These are phyloP conservation scores for Enhydra lutris DNA, from an alignment of 2,113 vertebrate species.

Conservation along the genomic window DNA sequence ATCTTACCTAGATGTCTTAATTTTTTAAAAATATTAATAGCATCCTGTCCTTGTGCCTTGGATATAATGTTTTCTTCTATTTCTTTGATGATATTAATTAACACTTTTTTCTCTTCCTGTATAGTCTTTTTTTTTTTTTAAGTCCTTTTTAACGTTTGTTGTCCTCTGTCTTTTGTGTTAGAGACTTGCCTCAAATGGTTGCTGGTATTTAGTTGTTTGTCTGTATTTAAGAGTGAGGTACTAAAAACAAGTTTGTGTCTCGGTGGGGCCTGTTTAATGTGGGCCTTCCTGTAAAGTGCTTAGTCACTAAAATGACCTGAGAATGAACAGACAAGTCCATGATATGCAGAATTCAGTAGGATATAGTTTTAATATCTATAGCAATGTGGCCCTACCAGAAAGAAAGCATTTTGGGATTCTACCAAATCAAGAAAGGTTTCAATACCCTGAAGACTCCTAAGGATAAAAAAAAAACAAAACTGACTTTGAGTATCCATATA, in stretches of 20 bases:
- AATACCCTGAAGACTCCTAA: neutral
- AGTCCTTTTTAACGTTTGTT: neutral
- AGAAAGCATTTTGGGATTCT: neutral
- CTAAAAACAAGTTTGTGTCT: neutral
- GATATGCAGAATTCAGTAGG: neutral
- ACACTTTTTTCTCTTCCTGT: neutral
- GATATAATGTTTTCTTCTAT: neutral
- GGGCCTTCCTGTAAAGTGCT: neutral
- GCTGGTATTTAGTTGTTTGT: neutral
- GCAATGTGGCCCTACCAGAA: neutral
- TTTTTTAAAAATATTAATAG: neutral
- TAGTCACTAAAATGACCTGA: neutral
- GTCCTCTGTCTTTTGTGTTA: neutral
- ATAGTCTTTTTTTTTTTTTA: neutral
- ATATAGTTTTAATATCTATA: neutral
- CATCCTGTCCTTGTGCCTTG: neutral
- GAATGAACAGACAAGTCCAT: neutral
- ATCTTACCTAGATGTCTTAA: neutral
- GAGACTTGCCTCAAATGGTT: neutral
- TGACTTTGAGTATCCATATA: neutral
- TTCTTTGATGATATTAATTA: neutral
- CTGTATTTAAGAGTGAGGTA: neutral
- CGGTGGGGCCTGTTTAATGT: neutral
- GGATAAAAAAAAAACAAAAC: neutral
- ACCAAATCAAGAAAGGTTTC: neutral